phyloP scores from a whole-genome alignment of 2,797 vertebrate genomes.

The Uromys caudimaculatus region DNA sequence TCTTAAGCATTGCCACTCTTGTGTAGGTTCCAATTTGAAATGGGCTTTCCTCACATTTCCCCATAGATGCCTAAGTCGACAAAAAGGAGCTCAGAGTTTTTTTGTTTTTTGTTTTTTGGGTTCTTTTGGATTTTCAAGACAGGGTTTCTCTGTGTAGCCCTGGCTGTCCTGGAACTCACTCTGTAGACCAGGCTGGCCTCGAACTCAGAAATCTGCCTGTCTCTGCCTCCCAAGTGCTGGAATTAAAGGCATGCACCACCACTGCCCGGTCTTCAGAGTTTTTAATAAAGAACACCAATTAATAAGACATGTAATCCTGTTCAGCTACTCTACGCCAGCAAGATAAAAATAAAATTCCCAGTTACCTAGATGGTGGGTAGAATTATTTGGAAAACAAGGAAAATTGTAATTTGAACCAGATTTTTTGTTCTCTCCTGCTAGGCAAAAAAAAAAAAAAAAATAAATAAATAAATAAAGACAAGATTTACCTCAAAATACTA shows the following conservation, averaged over 20 bases:
- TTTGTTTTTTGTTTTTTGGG: no score
- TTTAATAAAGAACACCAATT: background rate
- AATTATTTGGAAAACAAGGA: background rate
- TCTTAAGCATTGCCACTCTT: background rate
- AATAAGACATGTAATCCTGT: background rate
- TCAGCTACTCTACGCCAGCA: background rate
- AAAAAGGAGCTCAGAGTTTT: background rate
- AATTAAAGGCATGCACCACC: no score
- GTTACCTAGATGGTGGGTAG: background rate
- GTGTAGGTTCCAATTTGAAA: background rate
- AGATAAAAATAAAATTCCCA: background rate
- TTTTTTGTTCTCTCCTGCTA: background rate
- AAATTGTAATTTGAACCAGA: conserved; percentile 10
- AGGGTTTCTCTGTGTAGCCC: no score
- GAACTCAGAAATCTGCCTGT: no score
- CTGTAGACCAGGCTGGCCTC: no score
- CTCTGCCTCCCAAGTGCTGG: no score
- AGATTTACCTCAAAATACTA: background rate
- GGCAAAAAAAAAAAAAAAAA: background rate
- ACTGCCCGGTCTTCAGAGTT: no score
- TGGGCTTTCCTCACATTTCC: background rate
- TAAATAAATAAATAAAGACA: background rate
- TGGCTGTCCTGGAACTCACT: no score
- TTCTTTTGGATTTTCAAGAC: no score
- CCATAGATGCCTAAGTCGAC: background rate